Evolutionary conservation across 2,888 invertebrate genomes (phyloP), one percentile per base, ranked within the genome.

Genomic region (Caenorhabditis sinica): DNA sequence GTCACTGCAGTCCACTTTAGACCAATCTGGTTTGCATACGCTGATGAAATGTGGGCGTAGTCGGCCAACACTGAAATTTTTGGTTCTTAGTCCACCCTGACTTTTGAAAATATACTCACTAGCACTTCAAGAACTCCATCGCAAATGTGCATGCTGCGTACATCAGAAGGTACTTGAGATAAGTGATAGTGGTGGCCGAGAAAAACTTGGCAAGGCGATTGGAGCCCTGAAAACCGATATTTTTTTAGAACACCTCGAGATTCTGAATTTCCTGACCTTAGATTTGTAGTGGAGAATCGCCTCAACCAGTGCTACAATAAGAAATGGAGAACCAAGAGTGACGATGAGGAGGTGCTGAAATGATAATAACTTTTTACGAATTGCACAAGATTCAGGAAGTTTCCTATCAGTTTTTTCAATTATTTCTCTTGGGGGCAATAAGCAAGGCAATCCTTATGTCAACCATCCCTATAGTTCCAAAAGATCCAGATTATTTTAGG

Each of bases 1-100:
- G 43, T 89, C 86, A 2, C 82, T 76, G 72, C 90, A 90, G 56
- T 89, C 89, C 56, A 90, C 85, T 58, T 86, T 79, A 4, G 85
- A 81, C 88, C 89, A 90, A 73, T 92, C 91, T 13, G 98, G 97
- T 75, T 95, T 94, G 93, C 98, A 99, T 0, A 97, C 95, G 87
- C 95, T 95, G 92, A 97, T 95, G 94, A 98, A 99, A 94, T 99
- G 97, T 45, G 98, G 98, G 89, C 98, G 94, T 87, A 98, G 94
- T 79, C 97, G 95, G 58, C 98, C 98, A 86, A 97, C 95, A 45
- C 83, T 84, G 79, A 51, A 75, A 65, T 65, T 15, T 13, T 15
- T 2, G 40, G 3, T 25, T 58, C 3, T 28, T 5, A 23, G 2
- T 15, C 17, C 4, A 30, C 25, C 4, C 0, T 58, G 30, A 15